Conservation (phyloP, 2,797 vertebrate genomes). For the Sylvilagus floridanus region DNA sequence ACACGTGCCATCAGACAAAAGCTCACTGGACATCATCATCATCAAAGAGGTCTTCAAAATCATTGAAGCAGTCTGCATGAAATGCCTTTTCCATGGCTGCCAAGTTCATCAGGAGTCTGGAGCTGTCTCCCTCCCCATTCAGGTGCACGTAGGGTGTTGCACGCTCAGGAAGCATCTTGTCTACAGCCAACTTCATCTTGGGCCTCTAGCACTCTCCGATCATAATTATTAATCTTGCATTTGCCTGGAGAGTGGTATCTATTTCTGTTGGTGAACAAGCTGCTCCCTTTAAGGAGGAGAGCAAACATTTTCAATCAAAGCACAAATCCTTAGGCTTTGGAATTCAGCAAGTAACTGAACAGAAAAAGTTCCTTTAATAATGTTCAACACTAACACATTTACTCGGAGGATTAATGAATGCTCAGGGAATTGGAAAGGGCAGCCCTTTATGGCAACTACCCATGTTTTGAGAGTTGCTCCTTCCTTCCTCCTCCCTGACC, state of each 20-base stretch:
- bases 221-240: not conserved
- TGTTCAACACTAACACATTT: not conserved
- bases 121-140: too few species aligned
- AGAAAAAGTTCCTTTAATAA: slow-evolving; percentile 10
- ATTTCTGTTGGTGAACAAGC: not conserved
- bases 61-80: too few species aligned
- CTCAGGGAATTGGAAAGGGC: not conserved
- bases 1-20: too few species aligned
- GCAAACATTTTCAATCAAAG: not conserved
- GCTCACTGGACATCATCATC: too few species aligned
- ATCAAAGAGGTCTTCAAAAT: too few species aligned
- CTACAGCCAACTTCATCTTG: too few species aligned
- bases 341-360: not conserved
- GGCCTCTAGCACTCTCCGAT: too few species aligned
- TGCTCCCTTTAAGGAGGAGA: not conserved
- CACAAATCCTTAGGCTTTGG: not conserved
- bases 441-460: not conserved
- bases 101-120: too few species aligned
- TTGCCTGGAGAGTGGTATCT: not conserved
- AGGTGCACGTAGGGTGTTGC: too few species aligned
- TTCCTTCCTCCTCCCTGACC: not conserved
- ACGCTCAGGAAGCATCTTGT: too few species aligned
- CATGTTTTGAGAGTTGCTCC: not conserved
- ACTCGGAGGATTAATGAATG: not conserved
- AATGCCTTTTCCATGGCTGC: too few species aligned